A percentile compares a stretch with the other conserved stretches of the same genome.
These are phyloP conservation scores for Apamea monoglypha DNA, from an alignment of 2,888 invertebrate species.

Conservation along the genomic window DNA sequence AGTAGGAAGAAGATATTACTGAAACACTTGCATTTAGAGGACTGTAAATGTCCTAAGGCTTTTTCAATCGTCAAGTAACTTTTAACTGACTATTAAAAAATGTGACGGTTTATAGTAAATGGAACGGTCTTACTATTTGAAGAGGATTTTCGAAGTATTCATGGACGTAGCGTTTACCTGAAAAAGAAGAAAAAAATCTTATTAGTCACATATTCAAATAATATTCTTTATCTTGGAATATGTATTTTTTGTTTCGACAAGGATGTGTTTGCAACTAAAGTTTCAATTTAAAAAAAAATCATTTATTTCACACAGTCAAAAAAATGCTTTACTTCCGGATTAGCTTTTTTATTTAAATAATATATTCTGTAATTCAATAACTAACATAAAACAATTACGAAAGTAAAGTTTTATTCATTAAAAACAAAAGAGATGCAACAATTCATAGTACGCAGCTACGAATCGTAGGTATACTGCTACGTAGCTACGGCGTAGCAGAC, in stretches of 20 bases:
- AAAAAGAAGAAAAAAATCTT: slow-evolving; percentile 11
- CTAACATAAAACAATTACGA: slow-evolving; percentile 22
- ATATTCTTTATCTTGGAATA: not conserved
- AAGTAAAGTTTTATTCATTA: slow-evolving; percentile 48
- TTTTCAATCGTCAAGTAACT: not conserved
- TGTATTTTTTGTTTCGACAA: not conserved
- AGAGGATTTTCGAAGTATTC: not conserved
- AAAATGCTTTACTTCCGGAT: not conserved
- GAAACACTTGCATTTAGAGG: not conserved
- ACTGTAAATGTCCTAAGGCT: not conserved
- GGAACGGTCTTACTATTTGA: slow-evolving; percentile 9
- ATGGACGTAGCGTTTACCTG: slow-evolving; percentile 45
- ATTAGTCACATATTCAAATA: not conserved
- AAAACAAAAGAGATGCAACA: slow-evolving; percentile 38
- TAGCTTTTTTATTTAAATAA: not conserved
- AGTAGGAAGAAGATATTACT: slow-evolving; percentile 27
- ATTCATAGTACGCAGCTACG: slow-evolving; percentile 8
- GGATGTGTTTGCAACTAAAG: not conserved
- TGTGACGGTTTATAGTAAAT: not conserved
- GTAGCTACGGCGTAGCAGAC: slow-evolving; percentile 58
- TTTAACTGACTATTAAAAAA: not conserved
- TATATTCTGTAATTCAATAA: not conserved
- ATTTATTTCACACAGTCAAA: not conserved
- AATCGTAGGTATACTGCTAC: slow-evolving; percentile 50
- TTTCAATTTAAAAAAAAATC: not conserved